Evolutionary conservation across 2,113 vertebrate genomes (phyloP), one percentile per base, ranked within the genome.

Genomic region (Catharus bicknelli): DNA sequence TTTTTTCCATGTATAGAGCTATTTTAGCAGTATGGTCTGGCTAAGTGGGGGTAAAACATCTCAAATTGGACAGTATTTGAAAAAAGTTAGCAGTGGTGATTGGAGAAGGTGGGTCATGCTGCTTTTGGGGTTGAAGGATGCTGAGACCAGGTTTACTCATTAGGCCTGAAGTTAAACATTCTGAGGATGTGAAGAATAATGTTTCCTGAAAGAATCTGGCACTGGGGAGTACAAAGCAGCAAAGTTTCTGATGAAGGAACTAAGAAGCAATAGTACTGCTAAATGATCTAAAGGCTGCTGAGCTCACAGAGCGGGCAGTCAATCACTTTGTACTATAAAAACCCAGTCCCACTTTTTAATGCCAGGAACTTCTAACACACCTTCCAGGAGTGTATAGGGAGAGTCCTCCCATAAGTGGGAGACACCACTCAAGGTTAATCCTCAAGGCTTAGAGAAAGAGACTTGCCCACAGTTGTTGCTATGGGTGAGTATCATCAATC

Each of bases 161-260:
- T 5, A 66, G n/a, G 45, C 18, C 19, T 2, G 3, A 73, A 59
- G 15, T 45, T 67, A 38, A 53, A n/a, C 18, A 20, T 74, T 51
- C 22, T 38, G 8, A 59, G 18, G 15, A 58, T 9, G 5, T 38
- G 59, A 73, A 66, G 59, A 80, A 10, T 9, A 63, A 21, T 3
- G 10, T 51, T 51, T 80, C 21, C 43, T 51, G 27, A 29, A 27
- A 58, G 22, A 38, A 38, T 19, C 13, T 57, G 34, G 9, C 43
- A 27, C 27, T n/a, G 14, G 8, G 11, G 7, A 73, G 12, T 26
- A 51, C 0, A 1, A 58, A 55, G 26, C 21, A 70, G 20, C 3
- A 29, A 64, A 27, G 8, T 73, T 66, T 38, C 59, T 80, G 32
- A 73, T 10, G 45, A 27, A 73, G 27, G 15, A 73, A 16, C 13